Evolutionary conservation across 1,140 invertebrate genomes (phyloP), one percentile per base, ranked within the genome.

Genomic region (Cataglyphis hispanica): DNA sequence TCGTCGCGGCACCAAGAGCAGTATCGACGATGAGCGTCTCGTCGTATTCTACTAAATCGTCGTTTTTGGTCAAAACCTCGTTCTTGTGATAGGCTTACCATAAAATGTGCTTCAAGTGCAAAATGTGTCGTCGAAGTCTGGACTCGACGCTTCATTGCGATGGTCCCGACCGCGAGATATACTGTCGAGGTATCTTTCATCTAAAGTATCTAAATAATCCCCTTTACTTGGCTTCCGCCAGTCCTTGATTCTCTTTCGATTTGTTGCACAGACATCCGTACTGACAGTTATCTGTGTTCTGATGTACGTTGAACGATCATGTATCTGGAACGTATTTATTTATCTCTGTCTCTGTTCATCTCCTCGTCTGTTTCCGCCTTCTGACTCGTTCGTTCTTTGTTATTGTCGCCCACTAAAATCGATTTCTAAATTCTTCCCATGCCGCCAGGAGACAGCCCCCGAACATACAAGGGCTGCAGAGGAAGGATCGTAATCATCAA

Each of bases 61-160:
- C 81, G 89, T 60, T 80, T 80, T 60, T 92, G 91, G 92, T 95
- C 90, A 95, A 95, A 93, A 92, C 92, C 91, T 95, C 91, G 92
- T 94, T 95, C 93, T 94, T 94, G 92, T 94, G 93, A 94, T 96
- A 98, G 98, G 97, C 96, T 92, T 98, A 98, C 97, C 98, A 98
- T 96, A 98, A 96, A 95, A 95, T 96, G 95, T 98, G 98, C 96
- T 99, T 98, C 96, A 98, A 97, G 95, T 99, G 98, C 96, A 96
- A 97, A 95, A 96, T 96, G 94, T 99, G 99, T 96, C 97, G 97
- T 92, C 98, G 98, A 96, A 97, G 97, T 94, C 96, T 99, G 94
- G 98, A 99, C 95, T 99, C 98, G 86, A 98, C 98, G 89, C 97
- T 97, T 95, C 97, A 98, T 95, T 98, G 98, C 96, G 98, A 99